Conservation (phyloP, 2,888 invertebrate genomes). For the Parochlus steinenii region DNA sequence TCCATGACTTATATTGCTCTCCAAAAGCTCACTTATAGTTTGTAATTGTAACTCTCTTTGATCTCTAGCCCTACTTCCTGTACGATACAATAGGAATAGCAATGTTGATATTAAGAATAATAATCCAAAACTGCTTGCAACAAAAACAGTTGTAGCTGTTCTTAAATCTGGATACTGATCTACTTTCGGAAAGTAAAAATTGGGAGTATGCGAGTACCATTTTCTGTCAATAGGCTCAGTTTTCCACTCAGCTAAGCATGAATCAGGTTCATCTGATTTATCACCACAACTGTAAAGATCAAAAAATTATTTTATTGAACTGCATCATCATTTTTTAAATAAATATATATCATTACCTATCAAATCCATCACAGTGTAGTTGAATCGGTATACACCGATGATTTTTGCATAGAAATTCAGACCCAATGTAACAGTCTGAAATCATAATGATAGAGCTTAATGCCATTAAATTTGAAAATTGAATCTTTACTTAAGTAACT, state of each 20-base stretch:
- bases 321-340: no score
- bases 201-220: constrained; percentile 49
- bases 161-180: constrained; percentile 47
- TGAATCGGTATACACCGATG: constrained; percentile 49
- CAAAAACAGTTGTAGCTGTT: constrained; percentile 45
- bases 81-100: constrained; percentile 43
- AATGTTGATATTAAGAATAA: constrained; percentile 43
- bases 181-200: constrained; percentile 54
- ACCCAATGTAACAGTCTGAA: constrained; percentile 46
- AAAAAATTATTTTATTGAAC: no score
- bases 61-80: constrained; percentile 42
- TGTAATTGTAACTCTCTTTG: constrained; percentile 47
- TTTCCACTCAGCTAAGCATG: constrained; percentile 42
- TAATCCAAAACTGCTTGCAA: constrained; percentile 42
- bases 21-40: constrained; percentile 48
- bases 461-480: no score
- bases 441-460: no score
- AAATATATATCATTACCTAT: no score
- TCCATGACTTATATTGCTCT: no score
- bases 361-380: constrained; percentile 55
- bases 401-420: constrained; percentile 54
- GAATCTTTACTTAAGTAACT: constrained; percentile 43
- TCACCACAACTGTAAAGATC: no score
- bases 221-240: constrained; percentile 35
- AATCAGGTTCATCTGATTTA: constrained; percentile 46